Conservation (phyloP, 92 coral and sea anemone genomes). For the Parazoanthus swiftii region DNA sequence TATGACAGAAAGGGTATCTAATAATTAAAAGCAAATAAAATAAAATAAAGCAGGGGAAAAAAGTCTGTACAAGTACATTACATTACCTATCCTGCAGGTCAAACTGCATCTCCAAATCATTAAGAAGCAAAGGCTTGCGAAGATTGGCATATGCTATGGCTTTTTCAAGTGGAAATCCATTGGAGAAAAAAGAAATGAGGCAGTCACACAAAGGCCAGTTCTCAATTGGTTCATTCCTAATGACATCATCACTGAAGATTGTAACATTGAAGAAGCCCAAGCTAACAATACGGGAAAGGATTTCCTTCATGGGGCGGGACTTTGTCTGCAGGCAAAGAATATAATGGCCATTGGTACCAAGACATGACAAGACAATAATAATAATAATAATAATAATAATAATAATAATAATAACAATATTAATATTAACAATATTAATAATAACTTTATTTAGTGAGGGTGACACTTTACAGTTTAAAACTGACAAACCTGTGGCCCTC, state of each 20-base stretch:
- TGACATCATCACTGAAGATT: constrained; percentile 82
- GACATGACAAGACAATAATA: too few species aligned
- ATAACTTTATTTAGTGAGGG: too few species aligned
- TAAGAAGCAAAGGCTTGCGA: constrained; percentile 86
- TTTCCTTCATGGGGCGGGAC: constrained; percentile 97
- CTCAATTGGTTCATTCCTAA: constrained; percentile 76
- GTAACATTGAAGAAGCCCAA: constrained; percentile 85
- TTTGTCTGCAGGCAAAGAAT: constrained; percentile 62
- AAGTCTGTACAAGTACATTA: not conserved
- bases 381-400: too few species aligned
- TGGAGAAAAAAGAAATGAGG: constrained; percentile 91
- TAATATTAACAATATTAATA: too few species aligned
- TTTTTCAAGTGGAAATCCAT: constrained; percentile 91
- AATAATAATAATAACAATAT: too few species aligned
- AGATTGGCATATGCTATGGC: constrained; percentile 87
- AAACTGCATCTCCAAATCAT: constrained; percentile 90
- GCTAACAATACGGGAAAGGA: constrained; percentile 71
- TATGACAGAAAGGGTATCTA: too few species aligned
- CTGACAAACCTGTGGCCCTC: too few species aligned
- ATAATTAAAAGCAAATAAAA: too few species aligned
- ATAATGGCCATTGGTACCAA: not conserved
- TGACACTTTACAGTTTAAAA: too few species aligned
- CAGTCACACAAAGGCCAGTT: constrained; percentile 95
- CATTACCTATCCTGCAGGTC: constrained; percentile 83
- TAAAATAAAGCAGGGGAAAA: not conserved